Base-by-base conservation (phyloP, 1,140 invertebrate genomes). In the Meloidogyne hapla region DNA sequence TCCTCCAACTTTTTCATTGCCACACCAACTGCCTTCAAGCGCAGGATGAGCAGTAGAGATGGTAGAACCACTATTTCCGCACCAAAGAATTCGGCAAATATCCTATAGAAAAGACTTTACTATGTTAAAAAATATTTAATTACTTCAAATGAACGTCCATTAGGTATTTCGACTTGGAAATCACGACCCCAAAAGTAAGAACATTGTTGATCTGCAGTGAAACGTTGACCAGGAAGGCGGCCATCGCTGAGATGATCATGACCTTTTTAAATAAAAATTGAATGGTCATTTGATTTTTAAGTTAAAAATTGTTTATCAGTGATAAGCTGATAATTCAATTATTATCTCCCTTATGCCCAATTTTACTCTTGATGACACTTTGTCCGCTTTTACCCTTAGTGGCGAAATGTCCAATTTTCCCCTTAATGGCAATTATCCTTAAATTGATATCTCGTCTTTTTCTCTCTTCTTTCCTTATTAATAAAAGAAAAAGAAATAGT, bases 161-260 rank as follows among this genome's bases (percentile, higher is more conserved):
- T 78, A 25, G 84, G 84, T 69, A 86, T 85, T 75, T 85, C 84
- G 2, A 87, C 85, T 75, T 83, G 77, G 64, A 83, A 86, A 23
- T 87, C 85, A 4, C 83, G 68, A 13, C 85, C 85, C 85, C 85
- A 86, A 68, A 86, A 86, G 71, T 86, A 86, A n/a, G 86, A 85
- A 62, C 85, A 86, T 75, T 86, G 85, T 65, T 86, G 86, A 65
- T 86, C 85, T 2, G 83, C 85, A 8, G 86, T 86, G 69, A 87
- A 70, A 40, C 85, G 71, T 75, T 86, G 85, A 0, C 85, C 85
- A 1, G 85, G 85, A 1, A 87, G 74, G 3, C 86, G 77, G 4
- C 82, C 78, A 71, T 86, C 86, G 56, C 63, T 77, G 25, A 84
- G 62, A 65, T 86, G 86, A 62, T 87, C 87, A 33, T 81, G 77